These are phyloP conservation scores for Poeciliopsis gracilis DNA, from an alignment of 2,797 vertebrate species.

Conservation along the genomic window DNA sequence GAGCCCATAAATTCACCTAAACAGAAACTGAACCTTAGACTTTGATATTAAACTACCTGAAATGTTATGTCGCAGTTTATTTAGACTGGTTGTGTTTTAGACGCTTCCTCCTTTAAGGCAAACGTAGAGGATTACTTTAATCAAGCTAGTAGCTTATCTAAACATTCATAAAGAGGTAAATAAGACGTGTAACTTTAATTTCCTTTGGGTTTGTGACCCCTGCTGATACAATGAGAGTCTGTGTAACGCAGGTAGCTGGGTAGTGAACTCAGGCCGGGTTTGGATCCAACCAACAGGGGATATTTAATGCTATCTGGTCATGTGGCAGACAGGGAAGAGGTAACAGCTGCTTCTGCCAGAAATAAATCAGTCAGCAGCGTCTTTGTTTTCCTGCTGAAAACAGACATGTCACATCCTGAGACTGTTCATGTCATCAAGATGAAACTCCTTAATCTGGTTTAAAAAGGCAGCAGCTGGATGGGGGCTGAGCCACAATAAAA, in stretches of 20 bases:
- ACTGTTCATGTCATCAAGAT: background rate
- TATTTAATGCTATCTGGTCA: background rate
- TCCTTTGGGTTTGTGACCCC: background rate
- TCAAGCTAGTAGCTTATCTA: background rate
- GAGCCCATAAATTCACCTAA: background rate
- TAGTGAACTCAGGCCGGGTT: background rate
- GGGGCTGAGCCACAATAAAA: background rate
- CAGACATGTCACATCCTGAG: background rate
- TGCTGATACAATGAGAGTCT: background rate
- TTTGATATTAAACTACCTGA: background rate
- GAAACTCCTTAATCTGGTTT: background rate
- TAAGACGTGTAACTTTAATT: background rate
- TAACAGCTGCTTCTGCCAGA: constrained; percentile 44
- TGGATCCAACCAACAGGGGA: background rate
- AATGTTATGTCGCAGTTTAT: background rate
- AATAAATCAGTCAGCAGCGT: constrained; percentile 14
- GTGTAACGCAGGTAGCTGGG: too few species aligned
- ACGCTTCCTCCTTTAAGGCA: background rate
- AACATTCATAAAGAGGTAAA: background rate
- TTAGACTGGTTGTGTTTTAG: background rate
- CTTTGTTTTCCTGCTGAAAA: background rate
- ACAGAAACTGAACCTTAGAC: background rate
- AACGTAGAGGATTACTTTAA: background rate
- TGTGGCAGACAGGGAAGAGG: background rate
- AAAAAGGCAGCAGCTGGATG: background rate